Evolutionary conservation across 2,888 invertebrate species (phyloP), one percentile per base, ranked within the genome.

Genomic region (Opisthograptis luteolata): DNA sequence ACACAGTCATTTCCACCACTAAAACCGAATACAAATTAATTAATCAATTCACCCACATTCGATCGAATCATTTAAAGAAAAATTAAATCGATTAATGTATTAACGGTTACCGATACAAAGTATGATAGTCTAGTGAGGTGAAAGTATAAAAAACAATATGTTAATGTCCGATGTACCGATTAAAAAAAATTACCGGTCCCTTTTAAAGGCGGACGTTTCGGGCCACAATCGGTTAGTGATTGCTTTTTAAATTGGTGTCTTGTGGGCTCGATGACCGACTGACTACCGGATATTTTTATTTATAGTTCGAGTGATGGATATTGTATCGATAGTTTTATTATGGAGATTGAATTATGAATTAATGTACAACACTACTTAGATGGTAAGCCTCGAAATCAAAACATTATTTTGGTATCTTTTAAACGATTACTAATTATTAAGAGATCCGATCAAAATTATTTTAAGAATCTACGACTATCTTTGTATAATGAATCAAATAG

Each of bases 211-310:
- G 76, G 77, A 81, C 50, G 50, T 39, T 75, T 78, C 77, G 65
- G 74, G 69, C 44, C 71, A 76, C 79, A 78, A 71, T 74, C 75
- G 70, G 76, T 74, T 72, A 78, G 77, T 82, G 83, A 87, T 86
- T 87, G 71, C 79, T 84, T 87, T 83, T 85, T 82, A 85, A 87
- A 86, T 85, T 84, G 76, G 79, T 74, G 70, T 60, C 70, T 72
- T 68, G 66, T 66, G 64, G 51, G 57, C 65, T 60, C 67, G 71
- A 66, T 69, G 68, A 66, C 66, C 68, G 66, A 67, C 66, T 57
- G 74, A 77, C 81, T 82, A 81, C 84, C 69, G 82, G 66, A 75
- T 65, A 27, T 50, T 70, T 74, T 70, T 68, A 73, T 73, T 74
- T 73, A 74, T 73, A 62, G 62, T 51, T 45, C 51, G 55, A 70